These are phyloP conservation scores for Nematopogon swammerdamellus DNA, from an alignment of 2,888 invertebrate genomes.

Conservation along the genomic window DNA sequence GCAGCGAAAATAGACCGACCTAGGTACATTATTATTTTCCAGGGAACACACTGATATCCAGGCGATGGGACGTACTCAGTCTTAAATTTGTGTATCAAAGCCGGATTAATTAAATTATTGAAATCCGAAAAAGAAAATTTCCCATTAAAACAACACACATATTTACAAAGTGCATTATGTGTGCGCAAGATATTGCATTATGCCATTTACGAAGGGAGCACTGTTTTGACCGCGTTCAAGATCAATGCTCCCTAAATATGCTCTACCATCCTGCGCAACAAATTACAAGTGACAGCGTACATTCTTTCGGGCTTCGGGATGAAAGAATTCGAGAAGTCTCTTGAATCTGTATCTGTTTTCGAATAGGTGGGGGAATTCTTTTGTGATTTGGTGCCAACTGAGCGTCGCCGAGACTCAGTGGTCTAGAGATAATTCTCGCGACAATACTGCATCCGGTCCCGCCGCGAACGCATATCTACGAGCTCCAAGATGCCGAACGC, in stretches of 20 bases:
- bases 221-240: neutral
- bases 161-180: too few relatives aligned
- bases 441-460: neutral
- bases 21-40: too few relatives aligned
- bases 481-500: slow-evolving; percentile 44
- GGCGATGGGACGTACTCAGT: too few relatives aligned
- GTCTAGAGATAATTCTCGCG: neutral
- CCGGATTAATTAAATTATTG: too few relatives aligned
- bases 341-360: neutral
- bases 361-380: neutral
- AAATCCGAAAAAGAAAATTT: too few relatives aligned
- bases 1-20: too few relatives aligned
- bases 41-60: too few relatives aligned
- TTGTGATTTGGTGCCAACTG: neutral
- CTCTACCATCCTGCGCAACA: neutral
- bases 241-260: neutral
- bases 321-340: neutral
- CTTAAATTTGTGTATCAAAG: too few relatives aligned
- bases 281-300: neutral
- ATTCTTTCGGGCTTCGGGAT: neutral
- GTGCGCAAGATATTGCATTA: too few relatives aligned
- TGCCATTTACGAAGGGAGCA: too few relatives aligned
- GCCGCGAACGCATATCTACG: neutral
- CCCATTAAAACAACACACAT: too few relatives aligned
- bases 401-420: neutral